Evolutionary conservation across 2,888 invertebrate species (phyloP).

Genomic region (Yponomeuta evonymella): DNA sequence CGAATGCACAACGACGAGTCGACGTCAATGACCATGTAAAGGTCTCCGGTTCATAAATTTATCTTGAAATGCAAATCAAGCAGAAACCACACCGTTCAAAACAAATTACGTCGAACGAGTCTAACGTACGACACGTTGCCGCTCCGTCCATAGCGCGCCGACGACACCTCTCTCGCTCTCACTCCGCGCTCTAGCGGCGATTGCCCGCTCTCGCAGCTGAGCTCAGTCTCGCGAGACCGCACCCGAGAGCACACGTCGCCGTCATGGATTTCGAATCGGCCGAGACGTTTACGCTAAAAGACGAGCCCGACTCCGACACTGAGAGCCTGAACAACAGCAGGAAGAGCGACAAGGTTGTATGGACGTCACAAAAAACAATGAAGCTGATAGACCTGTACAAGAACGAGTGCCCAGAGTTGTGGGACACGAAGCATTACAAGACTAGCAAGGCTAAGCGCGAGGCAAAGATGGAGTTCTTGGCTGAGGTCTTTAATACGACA

Average conservation of each 20-base stretch:
- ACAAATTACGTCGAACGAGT: not conserved
- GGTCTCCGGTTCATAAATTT: not conserved
- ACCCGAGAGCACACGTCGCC: constrained; percentile 42
- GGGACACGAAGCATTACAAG: constrained; percentile 55
- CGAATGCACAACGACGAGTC: no score
- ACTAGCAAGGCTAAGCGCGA: constrained; percentile 48
- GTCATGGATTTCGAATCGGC: constrained; percentile 56
- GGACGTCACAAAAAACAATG: constrained; percentile 56
- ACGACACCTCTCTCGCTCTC: not conserved
- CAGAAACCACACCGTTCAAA: not conserved
- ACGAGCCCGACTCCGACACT: constrained; percentile 49
- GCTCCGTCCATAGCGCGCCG: not conserved
- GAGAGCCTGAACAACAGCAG: constrained; percentile 30
- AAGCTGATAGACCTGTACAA: constrained; percentile 53
- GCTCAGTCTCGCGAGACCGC: constrained; percentile 71
- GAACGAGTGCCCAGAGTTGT: constrained; percentile 55
- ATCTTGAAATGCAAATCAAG: not conserved
- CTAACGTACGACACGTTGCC: constrained; percentile 13
- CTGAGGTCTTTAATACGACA: constrained; percentile 53
- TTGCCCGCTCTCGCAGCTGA: constrained; percentile 48
- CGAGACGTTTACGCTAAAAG: constrained; percentile 50
- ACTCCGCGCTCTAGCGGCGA: not conserved
- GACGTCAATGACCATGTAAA: no score
- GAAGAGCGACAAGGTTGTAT: constrained; percentile 36
- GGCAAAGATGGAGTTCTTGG: constrained; percentile 47